Base-by-base conservation (phyloP, 1,140 invertebrate species). In the Lepidotrigona ventralis region DNA sequence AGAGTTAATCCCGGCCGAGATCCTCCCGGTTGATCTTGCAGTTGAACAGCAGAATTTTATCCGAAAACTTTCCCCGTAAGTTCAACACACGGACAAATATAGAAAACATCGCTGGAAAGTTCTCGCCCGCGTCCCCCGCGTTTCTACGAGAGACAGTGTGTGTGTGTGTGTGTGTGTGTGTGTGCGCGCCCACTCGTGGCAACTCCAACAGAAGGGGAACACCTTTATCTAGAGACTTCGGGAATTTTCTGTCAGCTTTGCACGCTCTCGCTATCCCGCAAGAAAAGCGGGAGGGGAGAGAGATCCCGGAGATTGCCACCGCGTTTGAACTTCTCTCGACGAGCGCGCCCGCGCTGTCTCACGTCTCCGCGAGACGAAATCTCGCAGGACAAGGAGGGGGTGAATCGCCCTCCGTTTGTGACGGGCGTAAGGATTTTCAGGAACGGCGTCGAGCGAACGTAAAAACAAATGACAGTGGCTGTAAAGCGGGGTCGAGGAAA, bases 401-500 rank as follows among this genome's bases (percentile, higher is more conserved):
- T 19, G 71, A 60, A 66, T 33, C 63, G 66, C 54, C 53, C 33
- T 33, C 39, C 64, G 63, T 72, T 54, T n/a, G 64, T 76, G 82
- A 81, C 78, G 76, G 81, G 80, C 39, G 39, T 46, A 56, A 83
- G 85, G 79, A 87, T 89, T 88, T 90, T 90, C 81, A 90, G 63
- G 74, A 86, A 88, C 84, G 88, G 79, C 75, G 83, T 66, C 70
- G 78, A 85, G 81, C 85, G 85, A 90, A 90, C 89, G 89, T 91
- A 91, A 91, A 91, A 91, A 91, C 89, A 90, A 90, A 91, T 87
- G 85, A 90, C 73, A 80, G 79, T 70, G 81, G 79, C 83, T 87
- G 89, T 90, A 87, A 90, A 85, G 86, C 86, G 84, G 72, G 76
- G 58, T 39, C 14, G 68, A 58, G 56, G 29, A 64, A 74, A 58